These are phyloP conservation scores for Musca vetustissima DNA, from an alignment of 1,140 invertebrate genomes.

Conservation along the genomic window DNA sequence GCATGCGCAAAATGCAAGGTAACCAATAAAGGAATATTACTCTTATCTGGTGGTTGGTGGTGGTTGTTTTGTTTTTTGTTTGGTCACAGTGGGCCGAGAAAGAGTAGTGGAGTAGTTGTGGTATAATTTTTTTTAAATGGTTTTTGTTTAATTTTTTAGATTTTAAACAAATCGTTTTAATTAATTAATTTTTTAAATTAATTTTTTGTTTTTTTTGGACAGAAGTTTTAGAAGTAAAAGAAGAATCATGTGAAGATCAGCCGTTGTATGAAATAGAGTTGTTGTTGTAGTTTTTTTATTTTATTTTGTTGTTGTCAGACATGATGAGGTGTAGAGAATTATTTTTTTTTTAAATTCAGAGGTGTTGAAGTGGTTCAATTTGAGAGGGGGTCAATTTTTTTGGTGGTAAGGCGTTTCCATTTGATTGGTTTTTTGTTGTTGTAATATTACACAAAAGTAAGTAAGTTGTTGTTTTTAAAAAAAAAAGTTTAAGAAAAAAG, in stretches of 20 bases:
- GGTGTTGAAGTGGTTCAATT: neutral
- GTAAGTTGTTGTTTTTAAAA: too few relatives aligned
- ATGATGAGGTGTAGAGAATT: too few relatives aligned
- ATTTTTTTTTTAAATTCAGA: too few relatives aligned
- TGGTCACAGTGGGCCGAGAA: slow-evolving; percentile 22
- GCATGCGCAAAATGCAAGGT: slow-evolving; percentile 94
- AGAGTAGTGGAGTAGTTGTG: slow-evolving; percentile 29
- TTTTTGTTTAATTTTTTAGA: neutral
- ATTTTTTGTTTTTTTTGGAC: slow-evolving; percentile 1
- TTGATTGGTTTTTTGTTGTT: slow-evolving; percentile 5
- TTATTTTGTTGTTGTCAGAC: too few relatives aligned
- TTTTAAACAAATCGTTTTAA: neutral
- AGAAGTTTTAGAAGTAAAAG: neutral
- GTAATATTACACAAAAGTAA: neutral
- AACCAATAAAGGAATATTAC: slow-evolving; percentile 94
- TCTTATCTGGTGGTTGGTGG: slow-evolving; percentile 73
- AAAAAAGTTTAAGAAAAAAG: neutral
- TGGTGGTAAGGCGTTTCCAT: neutral
- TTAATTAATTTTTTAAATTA: too few relatives aligned
- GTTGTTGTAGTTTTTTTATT: too few relatives aligned
- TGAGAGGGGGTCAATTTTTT: neutral
- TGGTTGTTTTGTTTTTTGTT: too few relatives aligned
- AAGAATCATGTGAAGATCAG: too few relatives aligned
- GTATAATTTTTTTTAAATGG: slow-evolving; percentile 34
- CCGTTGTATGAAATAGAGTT: too few relatives aligned